Evolutionary conservation across 2,797 vertebrate species (phyloP).

Genomic region (Chloroceryle amazona): DNA sequence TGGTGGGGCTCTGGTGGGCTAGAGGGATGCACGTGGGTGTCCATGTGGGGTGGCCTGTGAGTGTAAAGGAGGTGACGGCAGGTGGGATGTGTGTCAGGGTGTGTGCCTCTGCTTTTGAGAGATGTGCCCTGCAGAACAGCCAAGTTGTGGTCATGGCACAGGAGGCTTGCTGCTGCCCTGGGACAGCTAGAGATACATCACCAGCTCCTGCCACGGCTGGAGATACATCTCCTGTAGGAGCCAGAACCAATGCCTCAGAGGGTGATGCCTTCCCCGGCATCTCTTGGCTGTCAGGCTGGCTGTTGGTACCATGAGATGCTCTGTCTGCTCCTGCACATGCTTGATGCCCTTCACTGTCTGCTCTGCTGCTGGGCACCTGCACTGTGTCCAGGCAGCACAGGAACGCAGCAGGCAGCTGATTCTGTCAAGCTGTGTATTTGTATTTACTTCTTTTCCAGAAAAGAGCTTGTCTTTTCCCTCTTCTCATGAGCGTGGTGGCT

Average conservation of each 20-base stretch:
- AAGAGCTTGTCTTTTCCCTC: not conserved
- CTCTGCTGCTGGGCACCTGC: rapidly evolving
- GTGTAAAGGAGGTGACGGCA: not conserved
- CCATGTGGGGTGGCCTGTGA: rapidly evolving
- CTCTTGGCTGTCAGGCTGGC: not conserved
- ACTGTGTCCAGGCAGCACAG: not conserved
- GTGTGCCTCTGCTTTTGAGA: not conserved
- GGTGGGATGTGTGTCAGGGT: rapidly evolving
- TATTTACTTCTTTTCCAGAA: not conserved
- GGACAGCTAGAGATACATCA: not conserved
- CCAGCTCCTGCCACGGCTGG: not conserved
- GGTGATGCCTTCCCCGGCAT: not conserved
- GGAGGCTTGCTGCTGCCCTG: rapidly evolving
- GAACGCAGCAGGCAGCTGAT: not conserved
- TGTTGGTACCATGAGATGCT: not conserved
- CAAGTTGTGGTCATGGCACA: not conserved
- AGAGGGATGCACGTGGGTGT: rapidly evolving
- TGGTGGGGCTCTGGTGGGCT: rapidly evolving
- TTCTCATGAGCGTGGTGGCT: not conserved
- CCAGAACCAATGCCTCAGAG: not conserved
- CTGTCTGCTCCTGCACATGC: not conserved
- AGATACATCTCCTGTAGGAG: not conserved
- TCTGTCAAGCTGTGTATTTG: not conserved
- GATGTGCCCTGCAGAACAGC: not conserved
- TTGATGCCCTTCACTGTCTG: not conserved